phyloP scores from a whole-genome alignment of 2,888 invertebrate species.

The Eupithecia dodoneata region DNA sequence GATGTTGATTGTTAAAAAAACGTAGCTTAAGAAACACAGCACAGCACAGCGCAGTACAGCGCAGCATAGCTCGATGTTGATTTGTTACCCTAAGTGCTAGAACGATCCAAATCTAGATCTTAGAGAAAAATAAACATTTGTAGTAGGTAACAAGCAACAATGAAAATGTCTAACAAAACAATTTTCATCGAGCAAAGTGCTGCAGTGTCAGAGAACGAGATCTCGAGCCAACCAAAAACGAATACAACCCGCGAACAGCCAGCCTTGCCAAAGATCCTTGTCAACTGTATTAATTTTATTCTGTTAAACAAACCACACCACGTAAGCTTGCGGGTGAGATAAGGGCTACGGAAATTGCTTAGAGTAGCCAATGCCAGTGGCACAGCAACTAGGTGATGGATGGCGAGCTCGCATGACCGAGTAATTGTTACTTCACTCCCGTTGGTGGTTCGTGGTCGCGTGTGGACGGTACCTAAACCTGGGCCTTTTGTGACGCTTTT shows the following conservation, averaged over 20 bases:
- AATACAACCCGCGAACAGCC: constrained; percentile 33
- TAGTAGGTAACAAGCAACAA: not conserved
- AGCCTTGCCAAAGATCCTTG: constrained; percentile 63
- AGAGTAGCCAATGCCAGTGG: constrained; percentile 75
- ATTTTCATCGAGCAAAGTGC: constrained; percentile 22
- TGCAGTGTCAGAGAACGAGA: constrained; percentile 14
- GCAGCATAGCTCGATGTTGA: no score
- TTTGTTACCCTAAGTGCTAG: not conserved
- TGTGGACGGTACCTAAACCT: constrained; percentile 63
- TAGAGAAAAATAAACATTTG: not conserved
- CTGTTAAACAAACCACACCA: constrained; percentile 76
- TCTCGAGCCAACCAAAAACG: constrained; percentile 24
- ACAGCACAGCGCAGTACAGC: no score
- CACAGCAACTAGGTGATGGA: constrained; percentile 80
- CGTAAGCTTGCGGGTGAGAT: constrained; percentile 75
- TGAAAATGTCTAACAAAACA: constrained; percentile 1
- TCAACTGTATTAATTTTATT: constrained; percentile 68
- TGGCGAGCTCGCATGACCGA: constrained; percentile 78
- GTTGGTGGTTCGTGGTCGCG: constrained; percentile 55
- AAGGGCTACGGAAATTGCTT: constrained; percentile 80
- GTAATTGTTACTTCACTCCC: constrained; percentile 79
- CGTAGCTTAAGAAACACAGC: no score
- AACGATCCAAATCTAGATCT: not conserved
- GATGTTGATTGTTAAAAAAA: no score
- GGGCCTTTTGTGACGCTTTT: constrained; percentile 63